phyloP scores from a whole-genome alignment of 2,888 invertebrate genomes.

The Nemapogon koenigi region DNA sequence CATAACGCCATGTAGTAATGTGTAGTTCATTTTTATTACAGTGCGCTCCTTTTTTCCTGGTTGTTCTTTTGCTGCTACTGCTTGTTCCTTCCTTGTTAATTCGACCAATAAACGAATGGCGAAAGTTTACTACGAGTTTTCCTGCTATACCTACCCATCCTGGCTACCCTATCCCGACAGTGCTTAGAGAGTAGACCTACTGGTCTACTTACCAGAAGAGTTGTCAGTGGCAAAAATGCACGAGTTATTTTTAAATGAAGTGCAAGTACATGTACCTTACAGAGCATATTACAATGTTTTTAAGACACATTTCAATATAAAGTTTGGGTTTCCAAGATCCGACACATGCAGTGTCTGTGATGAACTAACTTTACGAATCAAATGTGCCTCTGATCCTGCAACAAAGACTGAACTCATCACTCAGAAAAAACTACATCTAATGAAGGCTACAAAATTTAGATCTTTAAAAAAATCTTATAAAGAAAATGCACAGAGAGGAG shows the following conservation, averaged over 20 bases:
- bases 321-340: constrained; percentile 11
- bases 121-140: too few relatives aligned
- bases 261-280: constrained; percentile 1
- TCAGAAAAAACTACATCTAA: constrained; percentile 11
- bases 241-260: constrained; percentile 3
- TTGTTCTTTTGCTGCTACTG: too few relatives aligned
- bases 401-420: not conserved
- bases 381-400: constrained; percentile 3
- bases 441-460: constrained; percentile 10
- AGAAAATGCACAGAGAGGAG: constrained; percentile 7
- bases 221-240: constrained; percentile 7
- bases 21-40: too few relatives aligned
- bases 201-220: constrained; percentile 7
- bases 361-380: constrained; percentile 10
- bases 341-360: constrained; percentile 11
- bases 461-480: constrained; percentile 9
- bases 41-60: too few relatives aligned
- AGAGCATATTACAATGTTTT: constrained; percentile 6
- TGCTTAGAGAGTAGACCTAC: too few relatives aligned
- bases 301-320: constrained; percentile 9
- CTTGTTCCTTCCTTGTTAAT: too few relatives aligned
- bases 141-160: too few relatives aligned
- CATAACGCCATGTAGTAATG: too few relatives aligned
- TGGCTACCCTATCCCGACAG: too few relatives aligned
- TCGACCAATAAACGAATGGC: too few relatives aligned